Percentiles rank a stretch among this genome's conserved stretches.
phyloP scores from a whole-genome alignment of 2,797 vertebrate species.

The Harpagifer antarcticus region DNA sequence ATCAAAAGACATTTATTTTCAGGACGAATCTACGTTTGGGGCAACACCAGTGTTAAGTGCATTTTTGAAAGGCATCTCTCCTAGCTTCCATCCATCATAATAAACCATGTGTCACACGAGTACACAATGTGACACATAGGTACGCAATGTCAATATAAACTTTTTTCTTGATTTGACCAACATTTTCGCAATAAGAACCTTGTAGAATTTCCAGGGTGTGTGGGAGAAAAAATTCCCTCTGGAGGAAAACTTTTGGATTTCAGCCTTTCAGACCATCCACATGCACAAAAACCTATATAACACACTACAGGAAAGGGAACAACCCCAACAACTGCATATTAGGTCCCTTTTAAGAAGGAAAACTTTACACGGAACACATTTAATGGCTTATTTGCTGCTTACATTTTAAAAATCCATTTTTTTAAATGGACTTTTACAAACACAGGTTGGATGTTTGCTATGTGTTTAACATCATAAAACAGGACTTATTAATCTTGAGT shows the following conservation, averaged over 20 bases:
- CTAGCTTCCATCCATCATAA: neutral
- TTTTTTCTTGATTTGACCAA: neutral
- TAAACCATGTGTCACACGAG: neutral
- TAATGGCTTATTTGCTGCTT: slow-evolving; percentile 4
- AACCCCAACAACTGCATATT: no score
- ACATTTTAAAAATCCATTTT: slow-evolving; percentile 22
- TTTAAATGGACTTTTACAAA: slow-evolving; percentile 23
- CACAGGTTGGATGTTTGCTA: neutral
- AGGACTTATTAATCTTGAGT: slow-evolving; percentile 4
- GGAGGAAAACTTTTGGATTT: no score
- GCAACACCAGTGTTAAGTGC: neutral
- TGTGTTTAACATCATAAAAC: slow-evolving; percentile 28
- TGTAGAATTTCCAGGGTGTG: no score
- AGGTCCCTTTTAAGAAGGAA: neutral
- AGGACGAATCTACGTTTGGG: neutral
- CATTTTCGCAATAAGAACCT: no score
- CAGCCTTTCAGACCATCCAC: no score
- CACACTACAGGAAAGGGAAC: no score
- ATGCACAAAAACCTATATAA: no score
- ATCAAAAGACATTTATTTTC: neutral
- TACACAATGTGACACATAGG: no score
- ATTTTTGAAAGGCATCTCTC: neutral
- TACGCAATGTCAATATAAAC: neutral
- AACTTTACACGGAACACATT: slow-evolving; percentile 26
- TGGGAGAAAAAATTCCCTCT: no score